Evolutionary conservation across 2,888 invertebrate species (phyloP).

Genomic region (Philereme vetulata): DNA sequence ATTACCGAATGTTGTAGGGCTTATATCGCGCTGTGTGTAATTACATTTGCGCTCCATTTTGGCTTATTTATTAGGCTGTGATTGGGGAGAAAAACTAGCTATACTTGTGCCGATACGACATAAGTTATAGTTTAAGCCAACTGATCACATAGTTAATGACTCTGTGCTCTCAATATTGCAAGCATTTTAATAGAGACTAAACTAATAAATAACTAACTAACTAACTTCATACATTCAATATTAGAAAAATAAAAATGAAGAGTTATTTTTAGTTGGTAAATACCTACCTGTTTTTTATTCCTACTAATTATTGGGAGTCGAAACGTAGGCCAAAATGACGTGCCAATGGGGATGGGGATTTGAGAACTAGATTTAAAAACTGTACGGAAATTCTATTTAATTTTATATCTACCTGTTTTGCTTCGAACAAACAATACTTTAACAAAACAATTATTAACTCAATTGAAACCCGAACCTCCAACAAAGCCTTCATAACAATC

Average conservation of each 20-base stretch:
- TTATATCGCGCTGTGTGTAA: constrained; percentile 27
- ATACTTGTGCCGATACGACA: constrained; percentile 3
- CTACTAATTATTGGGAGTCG: too few species aligned
- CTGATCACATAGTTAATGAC: not conserved
- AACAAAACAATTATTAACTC: constrained; percentile 24
- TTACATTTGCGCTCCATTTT: constrained; percentile 28
- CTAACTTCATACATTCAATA: too few species aligned
- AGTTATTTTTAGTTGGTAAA: too few species aligned
- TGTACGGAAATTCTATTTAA: too few species aligned
- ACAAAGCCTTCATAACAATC: constrained; percentile 42
- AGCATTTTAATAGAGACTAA: not conserved
- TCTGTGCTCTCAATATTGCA: not conserved
- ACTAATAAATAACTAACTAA: too few species aligned
- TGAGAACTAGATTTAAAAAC: too few species aligned
- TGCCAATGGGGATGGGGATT: too few species aligned
- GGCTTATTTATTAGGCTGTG: constrained; percentile 18
- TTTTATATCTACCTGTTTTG: not conserved
- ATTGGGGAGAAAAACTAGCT: constrained; percentile 23
- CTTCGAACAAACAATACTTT: constrained; percentile 8
- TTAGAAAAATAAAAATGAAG: too few species aligned
- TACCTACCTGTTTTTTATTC: too few species aligned
- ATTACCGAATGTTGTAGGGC: constrained; percentile 33
- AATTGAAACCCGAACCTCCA: constrained; percentile 22
- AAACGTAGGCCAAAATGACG: too few species aligned
- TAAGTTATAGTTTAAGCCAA: not conserved